Evolutionary conservation across 2,888 invertebrate genomes (phyloP).

Genomic region (Lochmaea crataegi): DNA sequence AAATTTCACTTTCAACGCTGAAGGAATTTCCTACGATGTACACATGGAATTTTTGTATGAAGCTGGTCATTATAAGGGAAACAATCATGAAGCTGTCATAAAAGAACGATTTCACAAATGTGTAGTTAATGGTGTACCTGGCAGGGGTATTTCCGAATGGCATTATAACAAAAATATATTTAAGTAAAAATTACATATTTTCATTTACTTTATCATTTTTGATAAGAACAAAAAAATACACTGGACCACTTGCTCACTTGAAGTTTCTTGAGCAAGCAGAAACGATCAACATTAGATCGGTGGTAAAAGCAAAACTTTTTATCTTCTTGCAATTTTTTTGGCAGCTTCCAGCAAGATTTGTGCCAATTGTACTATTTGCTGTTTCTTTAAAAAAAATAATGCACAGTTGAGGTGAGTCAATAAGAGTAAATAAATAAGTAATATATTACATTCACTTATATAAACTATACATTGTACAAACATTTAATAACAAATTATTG

Average conservation of each 20-base stretch:
- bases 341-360: too few species aligned
- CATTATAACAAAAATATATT: conserved; percentile 70
- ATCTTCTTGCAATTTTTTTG: too few species aligned
- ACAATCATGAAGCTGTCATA: conserved; percentile 76
- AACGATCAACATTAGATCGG: too few species aligned
- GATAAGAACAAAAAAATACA: background rate
- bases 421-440: background rate
- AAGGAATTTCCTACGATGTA: conserved; percentile 68
- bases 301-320: too few species aligned
- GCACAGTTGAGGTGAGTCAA: background rate
- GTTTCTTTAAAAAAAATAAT: too few species aligned
- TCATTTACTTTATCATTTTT: background rate
- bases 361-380: too few species aligned
- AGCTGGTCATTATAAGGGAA: conserved; percentile 71
- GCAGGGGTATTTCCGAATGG: conserved; percentile 80
- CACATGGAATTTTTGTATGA: conserved; percentile 70
- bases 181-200: background rate
- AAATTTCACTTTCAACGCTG: conserved; percentile 73
- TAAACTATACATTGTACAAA: conserved; percentile 15
- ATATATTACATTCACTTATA: background rate
- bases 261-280: too few species aligned
- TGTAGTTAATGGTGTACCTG: conserved; percentile 72
- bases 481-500: conserved; percentile 42
- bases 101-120: conserved; percentile 71
- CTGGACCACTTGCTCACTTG: too few species aligned